Evolutionary conservation across 2,797 vertebrate genomes (phyloP), one percentile per base, ranked within the genome.

Genomic region (Carduelis carduelis): DNA sequence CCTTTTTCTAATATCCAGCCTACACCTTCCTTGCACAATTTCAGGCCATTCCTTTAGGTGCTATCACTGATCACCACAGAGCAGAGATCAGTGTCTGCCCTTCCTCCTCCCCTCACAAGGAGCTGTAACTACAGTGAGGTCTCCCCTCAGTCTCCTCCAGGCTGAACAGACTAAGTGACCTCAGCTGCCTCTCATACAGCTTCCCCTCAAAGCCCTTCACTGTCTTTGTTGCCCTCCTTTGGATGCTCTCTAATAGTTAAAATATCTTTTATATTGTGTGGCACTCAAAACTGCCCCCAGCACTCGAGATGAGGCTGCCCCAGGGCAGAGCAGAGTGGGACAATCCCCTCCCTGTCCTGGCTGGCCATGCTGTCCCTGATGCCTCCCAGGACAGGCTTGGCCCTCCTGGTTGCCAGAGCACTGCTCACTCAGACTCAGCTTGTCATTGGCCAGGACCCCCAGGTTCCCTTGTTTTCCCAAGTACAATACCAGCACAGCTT

Each of bases 231-330:
- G 18, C 4, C 22, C 12, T 52, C n/a, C 27, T 66, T 59, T 68
- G n/a, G 37, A 50, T 0, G 0, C 28, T 46, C 7, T 52, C 18
- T 19, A 27, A 50, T 37, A 57, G 32, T 43, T 75, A 10, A n/a
- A 65, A 22, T 65, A 11, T 6, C 9, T 12, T 35, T 41, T 16
- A 35, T 35, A 1, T 4, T 12, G 9, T 28, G 8, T 52, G 23
- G 18, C 23, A 19, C 22, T 19, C 27, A 20, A 3, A 66, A 11
- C 7, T 52, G n/a, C 3, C 61, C 60, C 18, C 53, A 59, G 46
- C 12, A 19, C n/a, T 66, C 0, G 0, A 68, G 37, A 37, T 37
- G 46, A 68, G 46, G n/a, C n/a, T 0, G 0, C 8, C 37, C 27
- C 44, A 32, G 44, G 44, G 0, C 61, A 37, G 52, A 75, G 70